These are phyloP conservation scores for Lasioglossum leucozonium DNA, from an alignment of 2,888 invertebrate genomes.

Conservation along the genomic window DNA sequence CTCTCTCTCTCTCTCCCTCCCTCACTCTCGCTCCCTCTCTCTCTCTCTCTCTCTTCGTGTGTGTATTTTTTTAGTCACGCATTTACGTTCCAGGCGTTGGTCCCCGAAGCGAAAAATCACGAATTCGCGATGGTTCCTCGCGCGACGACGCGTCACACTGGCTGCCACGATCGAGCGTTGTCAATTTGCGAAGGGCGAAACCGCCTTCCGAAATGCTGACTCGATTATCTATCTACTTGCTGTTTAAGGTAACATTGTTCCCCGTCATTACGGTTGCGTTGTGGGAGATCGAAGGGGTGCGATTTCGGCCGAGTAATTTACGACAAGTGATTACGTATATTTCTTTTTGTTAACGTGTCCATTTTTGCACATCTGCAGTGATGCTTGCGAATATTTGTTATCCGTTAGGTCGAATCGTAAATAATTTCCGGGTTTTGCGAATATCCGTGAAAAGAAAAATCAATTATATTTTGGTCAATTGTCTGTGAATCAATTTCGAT, in stretches of 20 bases:
- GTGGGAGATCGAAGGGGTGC: background rate
- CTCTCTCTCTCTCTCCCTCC: background rate
- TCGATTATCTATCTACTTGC: background rate
- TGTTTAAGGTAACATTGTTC: background rate
- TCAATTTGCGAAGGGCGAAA: background rate
- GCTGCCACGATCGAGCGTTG: background rate
- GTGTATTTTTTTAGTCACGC: slow-evolving; percentile 4
- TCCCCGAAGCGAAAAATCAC: slow-evolving; percentile 32
- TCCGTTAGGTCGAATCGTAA: background rate
- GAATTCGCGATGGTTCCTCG: slow-evolving; percentile 17
- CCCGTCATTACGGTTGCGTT: background rate
- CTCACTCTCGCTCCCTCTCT: background rate
- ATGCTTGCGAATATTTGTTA: background rate
- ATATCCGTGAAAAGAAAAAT: background rate
- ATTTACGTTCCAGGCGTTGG: slow-evolving; percentile 23
- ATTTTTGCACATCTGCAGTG: background rate
- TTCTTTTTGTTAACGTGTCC: background rate
- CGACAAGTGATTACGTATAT: background rate
- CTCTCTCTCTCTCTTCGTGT: background rate
- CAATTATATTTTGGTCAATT: background rate
- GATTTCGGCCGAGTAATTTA: background rate
- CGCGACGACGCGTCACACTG: background rate
- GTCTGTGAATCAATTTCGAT: too few species aligned
- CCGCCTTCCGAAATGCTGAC: background rate
- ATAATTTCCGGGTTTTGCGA: background rate